These are phyloP conservation scores for Drosophila koepferae DNA, from an alignment of 2,888 invertebrate species.

Conservation along the genomic window DNA sequence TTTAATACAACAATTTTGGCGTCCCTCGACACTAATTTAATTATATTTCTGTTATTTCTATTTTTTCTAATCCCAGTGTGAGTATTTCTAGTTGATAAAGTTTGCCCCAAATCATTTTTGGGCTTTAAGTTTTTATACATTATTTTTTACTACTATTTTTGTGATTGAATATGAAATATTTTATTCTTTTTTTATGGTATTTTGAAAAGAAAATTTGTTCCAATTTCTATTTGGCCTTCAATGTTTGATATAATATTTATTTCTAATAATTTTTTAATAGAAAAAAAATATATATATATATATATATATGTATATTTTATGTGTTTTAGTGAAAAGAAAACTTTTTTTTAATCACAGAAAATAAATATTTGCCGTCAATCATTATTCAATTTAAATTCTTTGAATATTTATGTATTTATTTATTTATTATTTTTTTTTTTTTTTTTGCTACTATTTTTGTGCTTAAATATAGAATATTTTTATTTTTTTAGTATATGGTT, in stretches of 20 bases:
- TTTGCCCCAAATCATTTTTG: neutral
- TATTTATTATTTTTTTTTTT: neutral
- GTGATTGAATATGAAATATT: neutral
- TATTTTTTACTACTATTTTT: neutral
- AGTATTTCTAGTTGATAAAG: neutral
- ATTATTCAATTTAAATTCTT: too few relatives aligned
- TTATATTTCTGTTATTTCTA: slow-evolving; percentile 49
- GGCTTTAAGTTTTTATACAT: neutral
- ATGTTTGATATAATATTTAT: too few relatives aligned
- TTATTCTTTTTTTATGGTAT: neutral
- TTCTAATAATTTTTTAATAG: too few relatives aligned
- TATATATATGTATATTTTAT: too few relatives aligned
- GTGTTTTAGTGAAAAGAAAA: too few relatives aligned
- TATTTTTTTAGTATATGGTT: too few relatives aligned
- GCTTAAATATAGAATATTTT: neutral
- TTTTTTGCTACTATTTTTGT: neutral
- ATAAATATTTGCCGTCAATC: neutral
- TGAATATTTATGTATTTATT: too few relatives aligned
- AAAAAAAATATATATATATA: too few relatives aligned
- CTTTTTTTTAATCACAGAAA: neutral
- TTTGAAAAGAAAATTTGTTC: too few relatives aligned
- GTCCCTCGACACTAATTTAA: slow-evolving; percentile 57
- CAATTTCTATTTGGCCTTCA: too few relatives aligned
- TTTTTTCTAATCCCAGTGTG: neutral
- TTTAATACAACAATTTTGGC: slow-evolving; percentile 49